phyloP scores from a whole-genome alignment of 2,797 vertebrate genomes.

The Muscicapa comitata region DNA sequence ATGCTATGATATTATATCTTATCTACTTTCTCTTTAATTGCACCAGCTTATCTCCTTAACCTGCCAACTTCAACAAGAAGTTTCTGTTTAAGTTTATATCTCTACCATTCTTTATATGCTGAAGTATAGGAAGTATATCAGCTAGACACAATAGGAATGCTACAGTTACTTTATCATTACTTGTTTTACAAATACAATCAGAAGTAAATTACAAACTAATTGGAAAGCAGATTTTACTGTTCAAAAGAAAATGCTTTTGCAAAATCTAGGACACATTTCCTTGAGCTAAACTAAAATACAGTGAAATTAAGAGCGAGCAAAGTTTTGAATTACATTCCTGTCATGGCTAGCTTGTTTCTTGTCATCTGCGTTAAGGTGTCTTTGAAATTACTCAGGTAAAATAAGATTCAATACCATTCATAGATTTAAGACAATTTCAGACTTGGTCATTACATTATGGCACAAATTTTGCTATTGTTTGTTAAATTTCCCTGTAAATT shows the following conservation, averaged over 20 bases:
- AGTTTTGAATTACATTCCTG: not conserved
- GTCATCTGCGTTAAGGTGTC: not conserved
- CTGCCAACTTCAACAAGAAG: constrained; percentile 22
- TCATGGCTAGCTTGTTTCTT: not conserved
- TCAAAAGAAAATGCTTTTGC: not conserved
- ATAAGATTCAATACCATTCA: not conserved
- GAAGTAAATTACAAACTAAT: not conserved
- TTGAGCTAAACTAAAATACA: not conserved
- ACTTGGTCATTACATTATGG: not conserved
- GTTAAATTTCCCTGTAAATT: not conserved
- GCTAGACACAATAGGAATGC: not conserved
- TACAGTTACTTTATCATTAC: not conserved
- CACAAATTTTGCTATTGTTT: not conserved
- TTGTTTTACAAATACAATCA: not conserved
- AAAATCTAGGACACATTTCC: not conserved
- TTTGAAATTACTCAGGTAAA: not conserved
- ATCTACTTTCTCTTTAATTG: constrained; percentile 39
- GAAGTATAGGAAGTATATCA: not conserved
- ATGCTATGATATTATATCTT: constrained; percentile 12
- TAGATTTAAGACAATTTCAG: not conserved
- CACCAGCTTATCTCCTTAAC: constrained; percentile 22
- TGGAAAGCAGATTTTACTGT: not conserved
- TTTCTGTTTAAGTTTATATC: not conserved
- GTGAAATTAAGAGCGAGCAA: not conserved
- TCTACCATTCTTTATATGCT: not conserved